These are phyloP conservation scores for Ericerus pela DNA, from an alignment of 1,140 invertebrate genomes.

Conservation along the genomic window DNA sequence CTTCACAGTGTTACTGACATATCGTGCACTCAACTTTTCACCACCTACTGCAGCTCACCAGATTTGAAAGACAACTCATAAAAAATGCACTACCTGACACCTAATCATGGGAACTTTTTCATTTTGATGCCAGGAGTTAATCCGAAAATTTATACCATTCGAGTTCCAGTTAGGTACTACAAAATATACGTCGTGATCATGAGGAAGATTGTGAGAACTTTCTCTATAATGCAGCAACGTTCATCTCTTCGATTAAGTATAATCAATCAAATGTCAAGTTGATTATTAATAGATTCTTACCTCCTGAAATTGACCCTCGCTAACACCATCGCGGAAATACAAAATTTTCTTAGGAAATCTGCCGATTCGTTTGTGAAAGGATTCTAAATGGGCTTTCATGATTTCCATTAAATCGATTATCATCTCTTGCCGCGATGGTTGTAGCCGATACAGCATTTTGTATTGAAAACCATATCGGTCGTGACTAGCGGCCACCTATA, in stretches of 20 bases:
- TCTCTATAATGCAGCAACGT: not conserved
- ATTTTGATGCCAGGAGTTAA: not conserved
- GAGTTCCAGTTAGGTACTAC: too few species aligned
- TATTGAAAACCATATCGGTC: constrained; percentile 48
- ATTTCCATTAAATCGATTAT: constrained; percentile 60
- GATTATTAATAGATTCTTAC: too few species aligned
- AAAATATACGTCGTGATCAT: not conserved
- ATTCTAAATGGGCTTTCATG: constrained; percentile 38
- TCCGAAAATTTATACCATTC: too few species aligned
- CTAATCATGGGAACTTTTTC: too few species aligned
- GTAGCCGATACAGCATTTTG: constrained; percentile 51
- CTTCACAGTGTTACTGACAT: too few species aligned
- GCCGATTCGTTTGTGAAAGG: constrained; percentile 34
- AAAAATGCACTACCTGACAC: too few species aligned
- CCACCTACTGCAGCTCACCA: too few species aligned
- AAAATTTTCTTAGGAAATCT: constrained; percentile 44
- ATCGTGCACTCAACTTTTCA: too few species aligned
- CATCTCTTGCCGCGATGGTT: constrained; percentile 48
- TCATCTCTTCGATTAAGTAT: too few species aligned
- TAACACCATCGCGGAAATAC: constrained; percentile 71
- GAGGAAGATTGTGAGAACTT: not conserved
- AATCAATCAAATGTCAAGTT: too few species aligned
- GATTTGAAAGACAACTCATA: too few species aligned
- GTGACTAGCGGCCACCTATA: constrained; percentile 48
- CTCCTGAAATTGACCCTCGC: constrained; percentile 67